Evolutionary conservation across 2,888 invertebrate genomes (phyloP).

Genomic region (Pseudococcus jackbeardsleyi): DNA sequence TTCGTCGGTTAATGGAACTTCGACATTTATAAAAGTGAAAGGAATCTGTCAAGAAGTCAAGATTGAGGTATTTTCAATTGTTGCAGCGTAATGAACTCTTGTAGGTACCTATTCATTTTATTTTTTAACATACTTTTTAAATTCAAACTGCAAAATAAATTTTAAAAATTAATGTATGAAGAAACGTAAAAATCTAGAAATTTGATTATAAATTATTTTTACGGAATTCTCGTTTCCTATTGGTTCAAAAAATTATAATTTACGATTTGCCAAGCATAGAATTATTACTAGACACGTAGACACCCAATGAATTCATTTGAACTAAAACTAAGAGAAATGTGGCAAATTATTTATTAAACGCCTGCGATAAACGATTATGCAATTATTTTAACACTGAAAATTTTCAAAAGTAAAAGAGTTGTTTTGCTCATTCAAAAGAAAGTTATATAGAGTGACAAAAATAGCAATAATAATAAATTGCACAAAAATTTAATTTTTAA

Average conservation of each 20-base stretch:
- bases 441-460: background rate
- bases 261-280: no score
- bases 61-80: background rate
- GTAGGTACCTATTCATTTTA: background rate
- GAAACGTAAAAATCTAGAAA: no score
- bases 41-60: background rate
- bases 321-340: background rate
- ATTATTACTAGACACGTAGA: no score
- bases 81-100: background rate
- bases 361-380: background rate
- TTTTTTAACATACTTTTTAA: background rate
- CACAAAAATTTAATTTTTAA: conserved; percentile 20
- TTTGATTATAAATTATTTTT: no score
- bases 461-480: background rate
- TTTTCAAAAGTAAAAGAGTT: background rate
- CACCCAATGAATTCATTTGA: no score
- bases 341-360: background rate
- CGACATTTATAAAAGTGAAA: conserved; percentile 25
- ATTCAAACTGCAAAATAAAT: background rate
- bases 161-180: no score
- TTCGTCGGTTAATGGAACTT: conserved; percentile 5
- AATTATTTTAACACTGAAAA: background rate
- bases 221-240: no score
- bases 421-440: background rate
- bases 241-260: no score